These are phyloP conservation scores for Eospalax fontanierii DNA, from an alignment of 2,797 vertebrate species.

Conservation along the genomic window DNA sequence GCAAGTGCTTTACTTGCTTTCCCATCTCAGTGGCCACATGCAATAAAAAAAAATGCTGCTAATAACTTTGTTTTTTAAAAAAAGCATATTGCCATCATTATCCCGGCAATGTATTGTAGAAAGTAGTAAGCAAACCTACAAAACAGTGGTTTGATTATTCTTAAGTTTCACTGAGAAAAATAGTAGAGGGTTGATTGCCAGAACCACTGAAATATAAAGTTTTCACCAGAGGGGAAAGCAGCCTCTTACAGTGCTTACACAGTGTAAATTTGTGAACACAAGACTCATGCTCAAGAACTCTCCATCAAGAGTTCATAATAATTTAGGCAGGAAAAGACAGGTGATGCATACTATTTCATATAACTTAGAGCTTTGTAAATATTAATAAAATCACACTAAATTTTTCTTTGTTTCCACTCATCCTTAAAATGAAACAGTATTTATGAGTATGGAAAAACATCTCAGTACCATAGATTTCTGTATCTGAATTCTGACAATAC, in stretches of 20 bases:
- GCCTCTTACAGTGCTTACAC: background rate
- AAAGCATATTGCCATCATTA: background rate
- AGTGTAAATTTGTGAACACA: background rate
- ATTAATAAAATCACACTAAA: background rate
- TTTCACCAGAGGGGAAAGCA: constrained; percentile 59
- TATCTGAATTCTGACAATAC: background rate
- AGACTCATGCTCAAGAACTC: background rate
- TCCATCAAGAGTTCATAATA: background rate
- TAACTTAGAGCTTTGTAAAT: background rate
- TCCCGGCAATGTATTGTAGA: constrained; percentile 21
- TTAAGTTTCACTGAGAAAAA: constrained; percentile 21
- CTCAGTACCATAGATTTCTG: background rate
- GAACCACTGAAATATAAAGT: background rate
- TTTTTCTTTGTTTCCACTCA: background rate
- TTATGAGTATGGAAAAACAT: background rate
- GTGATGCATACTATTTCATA: background rate
- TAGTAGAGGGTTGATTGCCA: background rate
- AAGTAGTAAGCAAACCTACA: background rate
- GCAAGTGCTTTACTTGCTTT: background rate
- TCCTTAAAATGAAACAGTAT: background rate
- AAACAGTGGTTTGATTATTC: background rate
- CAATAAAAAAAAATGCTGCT: background rate
- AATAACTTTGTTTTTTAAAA: background rate
- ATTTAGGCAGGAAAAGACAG: background rate
- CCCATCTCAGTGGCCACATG: background rate